Evolutionary conservation across 2,113 vertebrate genomes (phyloP).

Genomic region (Rhea americana): DNA sequence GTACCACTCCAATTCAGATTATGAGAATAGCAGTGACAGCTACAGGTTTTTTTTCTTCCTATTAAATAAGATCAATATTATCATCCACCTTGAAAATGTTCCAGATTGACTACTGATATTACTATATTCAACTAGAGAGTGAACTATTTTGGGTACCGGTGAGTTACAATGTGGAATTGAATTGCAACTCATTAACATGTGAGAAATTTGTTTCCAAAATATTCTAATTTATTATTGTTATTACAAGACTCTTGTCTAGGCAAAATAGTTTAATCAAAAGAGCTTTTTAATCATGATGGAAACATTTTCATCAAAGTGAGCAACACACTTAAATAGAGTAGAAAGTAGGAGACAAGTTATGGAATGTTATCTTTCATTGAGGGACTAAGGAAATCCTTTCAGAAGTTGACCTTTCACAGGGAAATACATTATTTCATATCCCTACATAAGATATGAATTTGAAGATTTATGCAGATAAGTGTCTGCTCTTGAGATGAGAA

Average conservation of each 20-base stretch:
- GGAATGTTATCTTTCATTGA: slow-evolving; percentile 27
- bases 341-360: slow-evolving; percentile 24
- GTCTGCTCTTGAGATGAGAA: slow-evolving; percentile 32
- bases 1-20: background rate
- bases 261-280: slow-evolving; percentile 51
- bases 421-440: slow-evolving; percentile 43
- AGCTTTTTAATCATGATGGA: slow-evolving; percentile 44
- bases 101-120: background rate
- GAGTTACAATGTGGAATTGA: background rate
- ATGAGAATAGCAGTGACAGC: background rate
- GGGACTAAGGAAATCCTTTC: slow-evolving; percentile 45
- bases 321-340: slow-evolving; percentile 5
- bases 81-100: background rate
- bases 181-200: slow-evolving; percentile 15
- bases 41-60: background rate
- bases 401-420: slow-evolving; percentile 52
- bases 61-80: background rate
- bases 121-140: background rate
- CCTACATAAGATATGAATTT: background rate
- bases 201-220: slow-evolving; percentile 17
- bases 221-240: slow-evolving; percentile 28
- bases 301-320: slow-evolving; percentile 49
- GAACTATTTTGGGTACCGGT: background rate
- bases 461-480: slow-evolving; percentile 39
- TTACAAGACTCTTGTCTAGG: slow-evolving; percentile 1